Conservation (phyloP, 2,888 invertebrate species). For the Germaria angustata region DNA sequence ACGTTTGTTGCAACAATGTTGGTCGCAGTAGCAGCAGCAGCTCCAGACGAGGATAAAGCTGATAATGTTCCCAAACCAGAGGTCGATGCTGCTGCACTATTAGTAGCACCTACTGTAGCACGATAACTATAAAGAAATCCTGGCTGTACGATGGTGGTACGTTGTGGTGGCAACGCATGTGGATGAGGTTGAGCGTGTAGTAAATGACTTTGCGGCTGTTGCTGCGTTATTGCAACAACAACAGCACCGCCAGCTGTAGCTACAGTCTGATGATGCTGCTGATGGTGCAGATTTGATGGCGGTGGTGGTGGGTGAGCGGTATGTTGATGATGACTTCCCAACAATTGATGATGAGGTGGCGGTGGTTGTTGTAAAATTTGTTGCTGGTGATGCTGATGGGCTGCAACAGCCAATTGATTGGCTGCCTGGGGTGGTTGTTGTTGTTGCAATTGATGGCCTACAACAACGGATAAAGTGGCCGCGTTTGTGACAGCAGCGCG, state of each 20-base stretch:
- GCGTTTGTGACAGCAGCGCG: slow-evolving; percentile 56
- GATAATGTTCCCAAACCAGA: slow-evolving; percentile 28
- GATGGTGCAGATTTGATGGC: slow-evolving; percentile 53
- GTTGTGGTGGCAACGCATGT: slow-evolving; percentile 69
- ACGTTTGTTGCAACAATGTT: slow-evolving; percentile 66
- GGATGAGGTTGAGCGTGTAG: slow-evolving; percentile 70
- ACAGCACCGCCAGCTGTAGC: slow-evolving; percentile 69
- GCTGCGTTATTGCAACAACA: slow-evolving; percentile 72
- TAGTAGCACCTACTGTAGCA: slow-evolving; percentile 68
- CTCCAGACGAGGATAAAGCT: slow-evolving; percentile 43
- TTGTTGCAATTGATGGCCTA: slow-evolving; percentile 67
- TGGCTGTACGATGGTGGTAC: slow-evolving; percentile 73
- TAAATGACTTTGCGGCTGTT: slow-evolving; percentile 79
- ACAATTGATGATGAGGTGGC: slow-evolving; percentile 41
- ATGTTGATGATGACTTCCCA: slow-evolving; percentile 48
- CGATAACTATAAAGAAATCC: slow-evolving; percentile 76
- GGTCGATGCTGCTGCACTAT: slow-evolving; percentile 65
- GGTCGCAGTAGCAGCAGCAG: slow-evolving; percentile 54
- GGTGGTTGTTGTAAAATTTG: slow-evolving; percentile 57
- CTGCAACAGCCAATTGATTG: slow-evolving; percentile 35
- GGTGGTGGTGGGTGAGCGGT: slow-evolving; percentile 18
- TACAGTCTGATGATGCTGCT: slow-evolving; percentile 65
- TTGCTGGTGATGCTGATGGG: slow-evolving; percentile 60
- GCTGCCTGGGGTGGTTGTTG: slow-evolving; percentile 56
- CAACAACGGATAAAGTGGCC: slow-evolving; percentile 65